phyloP scores from a whole-genome alignment of 2,888 invertebrate species.

The Dasysyrphus albostriatus region DNA sequence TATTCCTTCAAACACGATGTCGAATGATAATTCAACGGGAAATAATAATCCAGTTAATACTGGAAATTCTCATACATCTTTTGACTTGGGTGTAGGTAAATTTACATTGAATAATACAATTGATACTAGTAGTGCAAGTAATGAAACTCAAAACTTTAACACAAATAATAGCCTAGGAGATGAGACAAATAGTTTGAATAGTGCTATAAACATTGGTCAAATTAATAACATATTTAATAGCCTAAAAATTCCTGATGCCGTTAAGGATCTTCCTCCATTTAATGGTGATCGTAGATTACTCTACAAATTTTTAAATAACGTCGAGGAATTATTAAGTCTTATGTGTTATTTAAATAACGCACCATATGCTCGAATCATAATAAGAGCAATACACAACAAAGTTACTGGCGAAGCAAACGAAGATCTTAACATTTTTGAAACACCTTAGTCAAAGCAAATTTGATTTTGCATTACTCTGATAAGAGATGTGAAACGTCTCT shows the following conservation, averaged over 20 bases:
- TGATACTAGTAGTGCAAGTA: neutral
- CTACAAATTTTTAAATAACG: constrained; percentile 11
- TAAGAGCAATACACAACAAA: constrained; percentile 11
- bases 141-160: neutral
- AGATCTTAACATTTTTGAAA: constrained; percentile 29
- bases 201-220: neutral
- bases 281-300: constrained; percentile 7
- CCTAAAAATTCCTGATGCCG: constrained; percentile 11
- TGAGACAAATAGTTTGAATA: neutral
- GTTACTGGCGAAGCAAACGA: constrained; percentile 21
- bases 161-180: neutral
- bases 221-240: neutral
- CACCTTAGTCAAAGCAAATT: constrained; percentile 12
- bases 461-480: constrained; percentile 34
- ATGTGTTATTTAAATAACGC: neutral
- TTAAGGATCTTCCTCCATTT: constrained; percentile 31
- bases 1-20: neutral
- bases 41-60: neutral
- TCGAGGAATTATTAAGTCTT: constrained; percentile 6
- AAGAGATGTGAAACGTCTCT: constrained; percentile 27
- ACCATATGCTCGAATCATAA: constrained; percentile 29
- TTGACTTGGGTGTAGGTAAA: neutral
- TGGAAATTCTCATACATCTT: neutral
- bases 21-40: neutral
- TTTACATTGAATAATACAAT: neutral